A percentile compares a stretch with the other conserved stretches of the same genome.
phyloP scores from a whole-genome alignment of 2,113 vertebrate genomes.

The Centropus bengalensis region DNA sequence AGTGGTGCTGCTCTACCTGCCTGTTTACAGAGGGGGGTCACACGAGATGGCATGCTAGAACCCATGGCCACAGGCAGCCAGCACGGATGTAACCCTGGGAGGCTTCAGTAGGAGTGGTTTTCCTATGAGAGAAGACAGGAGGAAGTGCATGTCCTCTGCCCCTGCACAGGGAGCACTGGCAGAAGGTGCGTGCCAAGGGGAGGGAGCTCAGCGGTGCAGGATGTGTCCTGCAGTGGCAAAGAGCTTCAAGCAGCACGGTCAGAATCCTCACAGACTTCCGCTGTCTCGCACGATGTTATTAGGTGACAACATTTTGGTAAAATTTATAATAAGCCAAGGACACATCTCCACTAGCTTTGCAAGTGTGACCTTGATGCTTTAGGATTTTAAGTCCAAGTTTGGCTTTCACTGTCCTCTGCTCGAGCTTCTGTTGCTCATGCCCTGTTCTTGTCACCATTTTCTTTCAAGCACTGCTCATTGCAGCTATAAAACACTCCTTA shows the following conservation, averaged over 20 bases:
- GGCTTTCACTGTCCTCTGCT: neutral
- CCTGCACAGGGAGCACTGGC: neutral
- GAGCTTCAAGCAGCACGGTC: neutral
- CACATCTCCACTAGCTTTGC: neutral
- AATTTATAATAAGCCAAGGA: neutral
- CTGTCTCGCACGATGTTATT: neutral
- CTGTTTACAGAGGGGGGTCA: neutral
- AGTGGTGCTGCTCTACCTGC: neutral
- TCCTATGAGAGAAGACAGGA: neutral
- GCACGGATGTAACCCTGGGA: accelerated
- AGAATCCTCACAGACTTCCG: neutral
- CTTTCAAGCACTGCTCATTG: conserved; percentile 11
- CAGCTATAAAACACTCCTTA: conserved; percentile 4
- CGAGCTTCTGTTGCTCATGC: neutral
- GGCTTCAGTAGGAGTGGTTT: neutral
- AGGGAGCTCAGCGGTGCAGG: neutral
- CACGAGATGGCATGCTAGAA: neutral
- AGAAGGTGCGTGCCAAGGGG: neutral
- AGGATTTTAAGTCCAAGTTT: neutral
- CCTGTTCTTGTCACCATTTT: neutral
- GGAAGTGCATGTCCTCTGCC: neutral
- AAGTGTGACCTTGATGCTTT: neutral
- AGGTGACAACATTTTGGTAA: neutral
- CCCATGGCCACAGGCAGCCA: neutral
- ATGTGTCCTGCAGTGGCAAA: neutral